Evolutionary conservation across 2,797 vertebrate genomes (phyloP), one percentile per base, ranked within the genome.

Genomic region (Gallinago solitaria): DNA sequence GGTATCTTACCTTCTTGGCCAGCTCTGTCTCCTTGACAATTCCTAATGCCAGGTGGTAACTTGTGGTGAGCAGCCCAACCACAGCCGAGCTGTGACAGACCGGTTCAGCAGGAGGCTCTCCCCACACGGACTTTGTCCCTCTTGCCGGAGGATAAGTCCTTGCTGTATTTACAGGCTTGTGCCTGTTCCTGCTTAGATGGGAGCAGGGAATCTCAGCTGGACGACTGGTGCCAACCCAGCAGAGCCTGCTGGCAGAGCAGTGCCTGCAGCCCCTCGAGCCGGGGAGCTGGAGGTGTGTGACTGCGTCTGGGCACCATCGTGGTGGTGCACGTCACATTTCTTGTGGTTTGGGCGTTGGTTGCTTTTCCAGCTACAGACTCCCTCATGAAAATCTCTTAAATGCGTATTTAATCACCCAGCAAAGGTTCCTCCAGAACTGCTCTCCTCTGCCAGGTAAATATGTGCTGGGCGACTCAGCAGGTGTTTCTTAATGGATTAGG

Each of bases 401-500:
- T 61, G 30, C 56, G 56, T 82, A 28, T 91, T 94, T 95, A 89
- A 85, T 94, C 76, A 78, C 65, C 37, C 48, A 90, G 68, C 54
- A 68, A 82, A 93, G 57, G 41, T 87, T 85, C 23, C 32, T 74
- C 47, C 57, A 89, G 75, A 75, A 61, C 78, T 93, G 53, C n/a
- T 85, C 37, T 87, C 47, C 18, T 94, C 75, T 90, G 71, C 78
- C 71, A 59, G 68, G 68, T 95, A 83, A 92, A 93, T 83, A 78
- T 6, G 30, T 67, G 47, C 68, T 90, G 71, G 68, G 59, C 0
- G 1, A 68, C 92, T 87, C 71, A 57, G 60, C 81, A 93, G 93
- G 78, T 94, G 75, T 94, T 95, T 89, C 64, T 83, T 93, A 91
- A 93, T 76, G 70, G 90, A 25, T 79, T 84, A 94, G 57, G 60